Evolutionary conservation across 1,140 invertebrate species (phyloP).

Genomic region (Grapholita molesta): DNA sequence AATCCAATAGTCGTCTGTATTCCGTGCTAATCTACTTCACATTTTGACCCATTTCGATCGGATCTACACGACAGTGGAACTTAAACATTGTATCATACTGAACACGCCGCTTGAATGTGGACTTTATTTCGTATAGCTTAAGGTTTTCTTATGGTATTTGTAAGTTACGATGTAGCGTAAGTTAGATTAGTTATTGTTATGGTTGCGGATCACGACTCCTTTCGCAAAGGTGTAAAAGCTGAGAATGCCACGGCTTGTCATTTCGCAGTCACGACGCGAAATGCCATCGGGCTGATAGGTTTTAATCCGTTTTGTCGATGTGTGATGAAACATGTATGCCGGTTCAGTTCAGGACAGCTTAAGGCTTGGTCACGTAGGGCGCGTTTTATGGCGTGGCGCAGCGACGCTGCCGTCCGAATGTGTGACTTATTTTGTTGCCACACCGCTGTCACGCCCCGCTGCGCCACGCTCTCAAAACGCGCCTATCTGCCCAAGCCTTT

Average conservation of each 20-base stretch:
- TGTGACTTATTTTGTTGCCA: no score
- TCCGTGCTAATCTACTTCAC: neutral
- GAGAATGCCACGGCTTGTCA: constrained; percentile 75
- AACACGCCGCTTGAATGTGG: neutral
- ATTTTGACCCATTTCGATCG: neutral
- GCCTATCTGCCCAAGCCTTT: no score
- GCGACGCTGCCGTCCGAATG: no score
- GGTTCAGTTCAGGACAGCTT: neutral
- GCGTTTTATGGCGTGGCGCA: no score
- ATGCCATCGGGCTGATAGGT: constrained; percentile 31
- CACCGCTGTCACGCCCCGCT: no score
- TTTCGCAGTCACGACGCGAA: constrained; percentile 65
- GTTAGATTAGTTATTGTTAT: constrained; percentile 20
- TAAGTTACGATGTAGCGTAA: neutral
- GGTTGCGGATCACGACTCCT: constrained; percentile 67
- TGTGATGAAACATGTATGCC: constrained; percentile 23
- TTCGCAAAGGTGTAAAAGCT: constrained; percentile 72
- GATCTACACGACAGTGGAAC: neutral
- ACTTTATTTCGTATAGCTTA: neutral
- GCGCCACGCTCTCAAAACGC: no score
- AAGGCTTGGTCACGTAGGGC: no score
- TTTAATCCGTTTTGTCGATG: constrained; percentile 19
- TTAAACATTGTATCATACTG: neutral
- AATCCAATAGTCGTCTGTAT: neutral
- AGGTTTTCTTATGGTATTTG: neutral